Evolutionary conservation across 1,140 invertebrate species (phyloP), one percentile per base, ranked within the genome.

Genomic region (Rhysida immarginata): DNA sequence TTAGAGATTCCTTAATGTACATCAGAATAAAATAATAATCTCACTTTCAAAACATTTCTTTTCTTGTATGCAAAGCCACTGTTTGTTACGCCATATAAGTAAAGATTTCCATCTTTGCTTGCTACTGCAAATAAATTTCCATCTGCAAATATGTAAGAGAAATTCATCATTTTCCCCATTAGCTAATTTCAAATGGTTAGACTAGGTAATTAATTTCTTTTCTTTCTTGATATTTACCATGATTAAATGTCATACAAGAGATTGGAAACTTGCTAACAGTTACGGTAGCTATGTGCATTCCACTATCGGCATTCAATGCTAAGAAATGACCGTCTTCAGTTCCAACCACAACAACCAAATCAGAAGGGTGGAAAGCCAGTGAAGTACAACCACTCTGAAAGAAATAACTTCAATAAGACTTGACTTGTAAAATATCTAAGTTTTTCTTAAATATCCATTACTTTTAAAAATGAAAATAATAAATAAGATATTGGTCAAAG

Each of bases 101-200:
- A 89, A 41, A 91, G 79, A 63, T 84, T 65, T 59, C 75, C 75
- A 61, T 76, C 74, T 70, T 93, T 85, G 0, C 88, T 92, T 16
- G 89, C 90, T 68, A 92, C 85, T 1, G 90, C 89, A 51, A 96
- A 78, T 62, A 84, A 80, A 63, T 87, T 84, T 5, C 91, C 91
- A 68, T 87, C 90, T 94, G 68, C 51, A 71, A 68, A 53, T 46
- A 20, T 46, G 43, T 3, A 26, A 46, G 44, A 35, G 16, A 35
- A n/a, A n/a, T n/a, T n/a, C n/a, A n/a, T n/a, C n/a, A n/a, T n/a
- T n/a, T n/a, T n/a, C n/a, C n/a, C n/a, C n/a, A n/a, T n/a, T n/a
- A n/a, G n/a, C n/a, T n/a, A n/a, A n/a, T n/a, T n/a, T n/a, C n/a
- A n/a, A n/a, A n/a, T n/a, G n/a, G n/a, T n/a, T n/a, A n/a, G n/a